A percentile compares a stretch with the other conserved stretches of the same genome.
These are phyloP conservation scores for Montifringilla adamsi DNA, from an alignment of 2,113 vertebrate genomes.

Conservation along the genomic window DNA sequence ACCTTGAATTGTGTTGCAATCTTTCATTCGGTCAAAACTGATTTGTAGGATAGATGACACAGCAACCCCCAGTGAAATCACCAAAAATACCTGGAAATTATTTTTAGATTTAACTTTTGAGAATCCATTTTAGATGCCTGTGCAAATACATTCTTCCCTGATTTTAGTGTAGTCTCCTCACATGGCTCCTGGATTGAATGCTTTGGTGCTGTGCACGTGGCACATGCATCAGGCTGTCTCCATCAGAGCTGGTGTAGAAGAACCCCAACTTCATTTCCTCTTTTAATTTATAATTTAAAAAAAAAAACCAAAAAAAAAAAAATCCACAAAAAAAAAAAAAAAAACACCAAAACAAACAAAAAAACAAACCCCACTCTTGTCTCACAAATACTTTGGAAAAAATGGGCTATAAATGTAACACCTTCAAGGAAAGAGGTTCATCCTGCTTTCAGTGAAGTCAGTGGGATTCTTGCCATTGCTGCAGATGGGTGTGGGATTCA, in stretches of 20 bases:
- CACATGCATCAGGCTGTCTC: neutral
- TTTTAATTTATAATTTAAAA: neutral
- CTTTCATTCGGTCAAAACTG: neutral
- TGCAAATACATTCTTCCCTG: neutral
- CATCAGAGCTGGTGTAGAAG: neutral
- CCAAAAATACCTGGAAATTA: neutral
- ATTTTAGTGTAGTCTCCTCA: neutral
- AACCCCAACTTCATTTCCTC: neutral
- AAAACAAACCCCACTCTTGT: neutral
- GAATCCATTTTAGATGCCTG: neutral
- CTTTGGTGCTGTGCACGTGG: neutral
- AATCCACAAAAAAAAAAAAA: too few relatives aligned
- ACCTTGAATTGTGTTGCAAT: neutral
- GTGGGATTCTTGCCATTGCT: constrained; percentile 46
- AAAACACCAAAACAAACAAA: too few relatives aligned
- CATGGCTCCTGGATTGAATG: fast-evolving
- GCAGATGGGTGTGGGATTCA: constrained; percentile 47
- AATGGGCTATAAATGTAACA: neutral
- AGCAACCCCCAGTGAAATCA: neutral
- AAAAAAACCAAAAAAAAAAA: too few relatives aligned
- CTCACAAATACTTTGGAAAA: neutral
- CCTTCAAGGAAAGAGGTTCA: neutral
- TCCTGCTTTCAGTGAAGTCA: neutral
- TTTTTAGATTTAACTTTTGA: neutral
- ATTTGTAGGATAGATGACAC: neutral